phyloP scores from a whole-genome alignment of 1,140 invertebrate species.

The Rhagoletis zephyria region DNA sequence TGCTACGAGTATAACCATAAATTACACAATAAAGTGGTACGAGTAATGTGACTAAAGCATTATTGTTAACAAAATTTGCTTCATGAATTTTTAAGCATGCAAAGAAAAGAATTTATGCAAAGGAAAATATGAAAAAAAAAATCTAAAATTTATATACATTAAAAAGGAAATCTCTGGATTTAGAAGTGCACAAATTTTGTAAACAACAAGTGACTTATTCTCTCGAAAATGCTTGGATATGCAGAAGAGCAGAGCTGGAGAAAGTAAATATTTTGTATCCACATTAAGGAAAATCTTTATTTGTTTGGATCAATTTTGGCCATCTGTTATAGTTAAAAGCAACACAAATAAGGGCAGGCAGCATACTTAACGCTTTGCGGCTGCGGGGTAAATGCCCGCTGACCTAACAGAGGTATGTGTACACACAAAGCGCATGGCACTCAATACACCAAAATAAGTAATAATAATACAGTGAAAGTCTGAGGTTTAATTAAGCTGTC shows the following conservation, averaged over 20 bases:
- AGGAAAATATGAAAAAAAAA: not conserved
- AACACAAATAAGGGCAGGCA: not conserved
- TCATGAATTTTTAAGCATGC: not conserved
- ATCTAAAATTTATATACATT: not conserved
- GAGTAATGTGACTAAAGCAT: not conserved
- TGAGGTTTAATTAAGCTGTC: slow-evolving; percentile 37
- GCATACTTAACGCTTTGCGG: not conserved
- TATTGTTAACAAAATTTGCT: slow-evolving; percentile 13
- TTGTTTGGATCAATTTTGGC: not conserved
- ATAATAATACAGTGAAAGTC: not conserved
- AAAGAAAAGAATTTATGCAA: not conserved
- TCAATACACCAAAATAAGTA: too few species aligned
- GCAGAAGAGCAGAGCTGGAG: not conserved
- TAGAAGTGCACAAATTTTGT: not conserved
- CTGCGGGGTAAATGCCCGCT: not conserved
- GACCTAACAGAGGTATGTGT: not conserved
- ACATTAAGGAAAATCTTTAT: not conserved
- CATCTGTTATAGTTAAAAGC: not conserved
- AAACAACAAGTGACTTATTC: not conserved
- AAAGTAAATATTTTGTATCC: not conserved
- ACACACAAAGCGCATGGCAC: not conserved
- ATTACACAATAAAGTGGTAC: not conserved
- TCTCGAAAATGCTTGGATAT: too few species aligned
- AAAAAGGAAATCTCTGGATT: not conserved
- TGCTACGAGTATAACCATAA: not conserved